Evolutionary conservation across 2,797 vertebrate species (phyloP).

Genomic region (Cossypha dichroa): DNA sequence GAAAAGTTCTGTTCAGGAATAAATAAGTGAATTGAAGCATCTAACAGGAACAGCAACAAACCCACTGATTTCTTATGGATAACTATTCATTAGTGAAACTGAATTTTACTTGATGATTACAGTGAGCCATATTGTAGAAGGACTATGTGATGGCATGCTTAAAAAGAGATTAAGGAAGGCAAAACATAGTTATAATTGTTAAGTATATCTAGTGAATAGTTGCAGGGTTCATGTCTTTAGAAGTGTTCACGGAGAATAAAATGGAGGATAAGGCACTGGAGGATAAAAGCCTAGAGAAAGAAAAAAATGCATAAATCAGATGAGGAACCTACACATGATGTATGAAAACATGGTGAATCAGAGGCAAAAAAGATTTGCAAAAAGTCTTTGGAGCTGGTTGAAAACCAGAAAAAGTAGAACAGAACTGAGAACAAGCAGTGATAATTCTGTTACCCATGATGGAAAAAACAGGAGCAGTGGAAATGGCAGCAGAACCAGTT

Average conservation of each 20-base stretch:
- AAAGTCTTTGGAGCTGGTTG: not conserved
- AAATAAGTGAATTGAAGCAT: not conserved
- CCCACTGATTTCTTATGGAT: not conserved
- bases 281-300: not conserved
- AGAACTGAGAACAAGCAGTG: not conserved
- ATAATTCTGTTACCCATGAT: not conserved
- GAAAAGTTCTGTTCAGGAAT: not conserved
- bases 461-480: not conserved
- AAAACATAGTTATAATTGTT: not conserved
- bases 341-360: slow-evolving; percentile 6
- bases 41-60: not conserved
- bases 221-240: not conserved
- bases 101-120: not conserved
- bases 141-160: not conserved
- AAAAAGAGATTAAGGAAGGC: not conserved
- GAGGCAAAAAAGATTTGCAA: not conserved
- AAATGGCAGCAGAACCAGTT: slow-evolving; percentile 1
- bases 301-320: not conserved
- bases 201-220: not conserved
- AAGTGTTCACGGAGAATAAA: not conserved
- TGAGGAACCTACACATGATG: not conserved
- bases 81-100: not conserved
- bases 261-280: not conserved
- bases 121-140: not conserved
- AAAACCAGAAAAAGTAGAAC: not conserved